phyloP scores from a whole-genome alignment of 1,140 invertebrate genomes.

The Anagrus nilaparvatae region DNA sequence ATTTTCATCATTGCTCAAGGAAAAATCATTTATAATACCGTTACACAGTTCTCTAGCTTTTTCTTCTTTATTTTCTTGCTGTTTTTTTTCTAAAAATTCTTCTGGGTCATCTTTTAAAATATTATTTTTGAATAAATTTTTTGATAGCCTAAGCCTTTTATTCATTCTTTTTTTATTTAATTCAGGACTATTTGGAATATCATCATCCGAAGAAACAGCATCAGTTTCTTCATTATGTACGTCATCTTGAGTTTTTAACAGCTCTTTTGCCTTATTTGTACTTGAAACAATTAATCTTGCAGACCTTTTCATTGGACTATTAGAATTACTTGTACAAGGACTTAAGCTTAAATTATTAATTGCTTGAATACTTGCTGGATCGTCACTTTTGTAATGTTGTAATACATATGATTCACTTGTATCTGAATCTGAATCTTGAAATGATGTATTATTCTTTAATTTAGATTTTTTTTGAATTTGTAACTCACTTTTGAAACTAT shows the following conservation, averaged over 20 bases:
- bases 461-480: not conserved
- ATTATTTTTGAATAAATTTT: not conserved
- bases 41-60: conserved; percentile 7
- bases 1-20: conserved; percentile 4
- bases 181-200: conserved; percentile 4
- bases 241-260: not conserved
- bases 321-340: not conserved
- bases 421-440: conserved; percentile 28
- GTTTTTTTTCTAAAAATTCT: not conserved
- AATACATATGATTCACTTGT: conserved; percentile 24
- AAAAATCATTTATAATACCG: conserved; percentile 11
- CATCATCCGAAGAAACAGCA: conserved; percentile 6
- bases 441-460: conserved; percentile 4
- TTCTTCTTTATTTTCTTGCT: not conserved
- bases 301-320: conserved; percentile 1
- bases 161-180: not conserved
- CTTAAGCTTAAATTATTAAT: conserved; percentile 10
- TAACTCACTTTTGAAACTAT: not conserved
- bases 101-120: not conserved
- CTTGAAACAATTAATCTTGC: not conserved
- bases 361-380: conserved; percentile 16
- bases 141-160: conserved; percentile 10
- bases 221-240: not conserved
- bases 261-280: not conserved
- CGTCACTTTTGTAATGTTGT: conserved; percentile 25